Evolutionary conservation across 2,797 vertebrate genomes (phyloP), one percentile per base, ranked within the genome.

Genomic region (Anas capensis): DNA sequence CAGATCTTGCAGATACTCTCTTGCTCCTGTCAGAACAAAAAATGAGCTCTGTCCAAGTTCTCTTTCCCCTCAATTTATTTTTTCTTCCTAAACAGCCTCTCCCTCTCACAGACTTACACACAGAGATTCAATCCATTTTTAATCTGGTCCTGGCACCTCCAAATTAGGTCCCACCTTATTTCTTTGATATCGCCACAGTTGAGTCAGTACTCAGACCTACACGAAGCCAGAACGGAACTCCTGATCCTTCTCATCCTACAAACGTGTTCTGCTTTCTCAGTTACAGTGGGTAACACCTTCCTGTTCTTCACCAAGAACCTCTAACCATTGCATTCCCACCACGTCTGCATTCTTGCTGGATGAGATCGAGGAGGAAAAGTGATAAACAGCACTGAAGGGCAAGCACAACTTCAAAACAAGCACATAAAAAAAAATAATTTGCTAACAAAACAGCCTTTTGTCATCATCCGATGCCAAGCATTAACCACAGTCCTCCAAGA

Each of bases 291-390:
- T 38, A 72, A 80, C 19, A 73, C 14, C 19, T 5, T 38, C 15
- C 21, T 33, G 40, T 29, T 16, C 15, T 14, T 60, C 49, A 80
- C 26, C 49, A n/a, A 36, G 4, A 82, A 0, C 6, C 27, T 66
- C 17, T 5, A 69, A 70, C 36, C 19, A 58, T 44, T 64, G 24
- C 26, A 36, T 24, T 82, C 36, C 61, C 53, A 19, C 4, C 36
- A 33, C 1, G 34, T 75, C 65, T 65, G 31, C 27, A 31, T 61
- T 46, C 0, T 0, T 49, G 31, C 36, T 21, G 17, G 21, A 12
- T 26, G 46, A 26, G 31, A 75, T 18, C 40, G 46, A 70, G 54
- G 65, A 75, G 56, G 40, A 70, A 21, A 90, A 81, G n/a, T 6
- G 11, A 36, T n/a, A 23, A 72, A 31, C 11, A 75, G 51, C 58